Percentiles rank a stretch among this genome's conserved stretches.
Evolutionary conservation across 2,797 vertebrate genomes (phyloP).

Genomic region (Urophycis tenuis): DNA sequence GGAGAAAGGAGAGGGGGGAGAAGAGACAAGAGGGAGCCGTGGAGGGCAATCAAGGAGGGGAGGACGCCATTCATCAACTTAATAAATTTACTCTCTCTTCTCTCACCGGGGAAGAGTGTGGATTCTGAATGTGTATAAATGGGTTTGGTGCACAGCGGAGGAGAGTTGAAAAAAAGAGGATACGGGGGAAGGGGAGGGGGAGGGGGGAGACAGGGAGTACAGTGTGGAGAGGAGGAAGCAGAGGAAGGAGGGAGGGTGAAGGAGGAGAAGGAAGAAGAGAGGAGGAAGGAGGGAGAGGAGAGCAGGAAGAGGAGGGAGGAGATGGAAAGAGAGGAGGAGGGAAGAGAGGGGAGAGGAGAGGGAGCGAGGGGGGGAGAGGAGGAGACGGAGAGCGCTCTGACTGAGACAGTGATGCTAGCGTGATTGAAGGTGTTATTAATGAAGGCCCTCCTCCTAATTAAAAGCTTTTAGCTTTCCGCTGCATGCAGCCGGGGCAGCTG

Average conservation of each 20-base stretch:
- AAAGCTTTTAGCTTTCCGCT: conserved; percentile 88
- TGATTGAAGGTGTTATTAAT: conserved; percentile 80
- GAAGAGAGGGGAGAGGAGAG: neutral
- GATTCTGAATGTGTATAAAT: conserved; percentile 53
- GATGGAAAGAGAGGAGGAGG: neutral
- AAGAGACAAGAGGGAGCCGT: conserved; percentile 23
- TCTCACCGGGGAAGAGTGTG: conserved; percentile 44
- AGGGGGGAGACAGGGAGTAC: neutral
- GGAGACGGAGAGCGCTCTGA: conserved; percentile 34
- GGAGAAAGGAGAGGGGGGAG: neutral
- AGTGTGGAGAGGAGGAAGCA: neutral
- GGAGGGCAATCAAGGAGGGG: conserved; percentile 42
- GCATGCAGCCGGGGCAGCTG: conserved; percentile 86
- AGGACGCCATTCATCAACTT: conserved; percentile 58
- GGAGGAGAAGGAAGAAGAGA: neutral
- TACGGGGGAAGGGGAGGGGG: neutral
- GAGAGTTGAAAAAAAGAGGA: neutral
- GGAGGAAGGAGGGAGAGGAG: neutral
- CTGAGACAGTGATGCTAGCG: conserved; percentile 46
- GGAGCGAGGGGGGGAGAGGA: conserved; percentile 39
- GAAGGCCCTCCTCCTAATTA: conserved; percentile 89
- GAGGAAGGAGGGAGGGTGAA: neutral
- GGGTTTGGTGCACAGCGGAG: conserved; percentile 39
- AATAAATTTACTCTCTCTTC: conserved; percentile 59
- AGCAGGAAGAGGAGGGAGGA: neutral